Evolutionary conservation across 2,113 vertebrate genomes (phyloP), one percentile per base, ranked within the genome.

Genomic region (Mesoclemmys tuberculata): DNA sequence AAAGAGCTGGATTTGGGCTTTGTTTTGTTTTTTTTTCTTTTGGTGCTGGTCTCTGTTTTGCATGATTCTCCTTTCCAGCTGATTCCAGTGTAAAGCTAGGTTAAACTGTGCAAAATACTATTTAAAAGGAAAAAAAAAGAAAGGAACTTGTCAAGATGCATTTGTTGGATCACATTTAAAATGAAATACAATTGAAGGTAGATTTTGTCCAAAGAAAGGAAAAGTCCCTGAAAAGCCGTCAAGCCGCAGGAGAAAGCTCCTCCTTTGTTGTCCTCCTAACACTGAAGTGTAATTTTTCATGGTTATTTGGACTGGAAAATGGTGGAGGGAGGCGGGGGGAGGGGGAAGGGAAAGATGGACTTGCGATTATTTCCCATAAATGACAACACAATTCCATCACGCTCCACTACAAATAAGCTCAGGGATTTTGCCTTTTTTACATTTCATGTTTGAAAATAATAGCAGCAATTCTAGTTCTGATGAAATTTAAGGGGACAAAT

Each of bases 241-340:
- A 94, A 98, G 96, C 98, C 95, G 92, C 98, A 96, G 93, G 96
- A 97, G 97, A 98, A 97, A 94, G 91, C 89, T 52, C 95, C 97
- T 97, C 98, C 98, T 99, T 99, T 99, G 98, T 99, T 99, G 98
- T 98, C 97, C 98, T 97, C 95, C 98, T 99, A 99, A 99, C 99
- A 99, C 98, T 99, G 99, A 99, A 98, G 99, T 99, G 99, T 99
- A 99, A 99, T 99, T 99, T 99, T 99, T 99, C 99, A 99, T 99
- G 99, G 99, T 99, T 99, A 99, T 99, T 99, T 99, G 99, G 99
- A 99, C 99, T 99, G 99, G 99, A 99, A 99, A 99, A 99, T 99
- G 98, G 97, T 78, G 87, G 52, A 8, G 86, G 55, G 88, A 98
- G 98, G 98, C 93, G 6, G 96, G 82, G 92, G 98, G 85, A 94